Percentiles rank a stretch among this genome's conserved stretches.
These are phyloP conservation scores for Adelphocoris suturalis DNA, from an alignment of 2,888 invertebrate genomes.

Conservation along the genomic window DNA sequence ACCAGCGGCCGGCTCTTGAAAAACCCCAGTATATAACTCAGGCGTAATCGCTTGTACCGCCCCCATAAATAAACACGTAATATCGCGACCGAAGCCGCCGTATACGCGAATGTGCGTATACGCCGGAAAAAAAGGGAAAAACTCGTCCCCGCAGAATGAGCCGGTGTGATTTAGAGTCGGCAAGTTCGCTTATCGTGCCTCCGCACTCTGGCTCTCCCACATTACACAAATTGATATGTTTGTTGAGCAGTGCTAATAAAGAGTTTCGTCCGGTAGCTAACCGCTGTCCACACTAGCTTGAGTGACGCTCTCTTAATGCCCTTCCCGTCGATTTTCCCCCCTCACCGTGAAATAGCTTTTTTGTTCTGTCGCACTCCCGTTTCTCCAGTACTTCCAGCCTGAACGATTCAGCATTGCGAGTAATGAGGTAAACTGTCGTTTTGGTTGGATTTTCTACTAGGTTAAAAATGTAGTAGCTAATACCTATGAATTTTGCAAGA, in stretches of 20 bases:
- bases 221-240: constrained; percentile 62
- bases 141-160: constrained; percentile 7
- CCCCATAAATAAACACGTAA: constrained; percentile 53
- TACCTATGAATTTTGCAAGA: too few relatives aligned
- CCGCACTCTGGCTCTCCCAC: constrained; percentile 52
- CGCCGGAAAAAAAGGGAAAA: constrained; percentile 16
- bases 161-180: constrained; percentile 49
- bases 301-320: background rate
- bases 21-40: constrained; percentile 3
- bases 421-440: too few relatives aligned
- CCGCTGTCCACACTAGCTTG: background rate
- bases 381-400: too few relatives aligned
- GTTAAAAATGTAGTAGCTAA: too few relatives aligned
- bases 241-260: constrained; percentile 49
- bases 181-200: constrained; percentile 48
- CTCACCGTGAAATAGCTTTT: too few relatives aligned
- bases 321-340: background rate
- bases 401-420: too few relatives aligned
- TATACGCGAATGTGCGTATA: constrained; percentile 10
- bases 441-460: too few relatives aligned
- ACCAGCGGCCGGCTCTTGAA: background rate
- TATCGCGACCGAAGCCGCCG: constrained; percentile 47
- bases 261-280: background rate
- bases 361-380: too few relatives aligned
- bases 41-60: constrained; percentile 46